Percentiles rank a stretch among this genome's conserved stretches.
These are phyloP conservation scores for Mechanitis mazaeus DNA, from an alignment of 2,888 invertebrate species.

Conservation along the genomic window DNA sequence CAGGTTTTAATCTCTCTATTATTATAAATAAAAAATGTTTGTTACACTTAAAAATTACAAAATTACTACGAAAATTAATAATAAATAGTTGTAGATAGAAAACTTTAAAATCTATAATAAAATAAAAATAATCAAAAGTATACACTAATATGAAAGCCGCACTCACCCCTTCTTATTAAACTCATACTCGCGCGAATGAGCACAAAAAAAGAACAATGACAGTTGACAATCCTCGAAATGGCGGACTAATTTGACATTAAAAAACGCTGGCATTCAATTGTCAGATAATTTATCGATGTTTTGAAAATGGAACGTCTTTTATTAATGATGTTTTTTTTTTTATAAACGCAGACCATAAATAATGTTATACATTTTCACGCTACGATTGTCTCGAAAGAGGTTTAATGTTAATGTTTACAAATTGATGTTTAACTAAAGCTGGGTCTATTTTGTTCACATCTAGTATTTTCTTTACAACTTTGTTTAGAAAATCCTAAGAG, in stretches of 20 bases:
- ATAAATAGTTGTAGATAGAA: not conserved
- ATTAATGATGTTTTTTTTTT: conserved; percentile 64
- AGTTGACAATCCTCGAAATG: conserved; percentile 58
- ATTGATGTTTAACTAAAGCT: conserved; percentile 29
- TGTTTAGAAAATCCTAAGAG: not conserved
- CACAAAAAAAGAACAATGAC: conserved; percentile 51
- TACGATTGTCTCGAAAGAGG: conserved; percentile 54
- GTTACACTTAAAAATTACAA: not conserved
- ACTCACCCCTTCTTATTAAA: conserved; percentile 58
- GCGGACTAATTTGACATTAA: conserved; percentile 72
- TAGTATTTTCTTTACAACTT: not conserved
- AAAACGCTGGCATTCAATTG: conserved; percentile 71
- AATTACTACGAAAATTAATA: not conserved
- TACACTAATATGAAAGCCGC: conserved; percentile 16
- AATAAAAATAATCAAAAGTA: not conserved
- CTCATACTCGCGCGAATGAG: conserved; percentile 55
- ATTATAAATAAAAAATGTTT: too few species aligned
- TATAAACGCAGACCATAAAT: conserved; percentile 61
- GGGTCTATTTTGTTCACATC: conserved; percentile 17
- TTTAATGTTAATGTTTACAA: conserved; percentile 59
- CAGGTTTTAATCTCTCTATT: not conserved
- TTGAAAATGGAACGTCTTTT: conserved; percentile 54
- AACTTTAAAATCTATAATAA: not conserved
- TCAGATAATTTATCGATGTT: conserved; percentile 71
- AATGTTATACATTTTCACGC: conserved; percentile 49